Evolutionary conservation across 2,888 invertebrate genomes (phyloP), one percentile per base, ranked within the genome.

Genomic region (Leptarthrus brevirostris): DNA sequence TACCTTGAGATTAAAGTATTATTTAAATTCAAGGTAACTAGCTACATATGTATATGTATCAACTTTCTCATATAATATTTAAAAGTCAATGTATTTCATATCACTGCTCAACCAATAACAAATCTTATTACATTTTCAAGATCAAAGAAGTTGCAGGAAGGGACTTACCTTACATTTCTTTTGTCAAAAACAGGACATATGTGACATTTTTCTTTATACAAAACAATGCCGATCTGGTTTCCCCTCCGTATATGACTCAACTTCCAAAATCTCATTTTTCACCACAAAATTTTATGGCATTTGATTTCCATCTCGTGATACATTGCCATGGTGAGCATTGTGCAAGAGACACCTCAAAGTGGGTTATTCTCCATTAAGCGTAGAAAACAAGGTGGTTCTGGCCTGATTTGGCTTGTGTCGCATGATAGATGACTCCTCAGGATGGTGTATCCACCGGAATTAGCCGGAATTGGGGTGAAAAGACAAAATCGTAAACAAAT

Each of bases 251-350:
- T 22, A 44, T 24, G 52, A 52, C 49, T 69, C 69, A 69, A 69
- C 69, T 52, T 52, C 53, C 16, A 61, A 71, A 73, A 75, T 70
- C 61, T 53, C 61, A 75, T 75, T 75, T 75, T 75, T 70, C 75
- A 73, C 75, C 73, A 73, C 73, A 75, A 73, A 70, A 75, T 73
- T 75, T 75, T 71, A 75, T 75, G 75, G 73, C 58, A 75, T 73
- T 73, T 73, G 75, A 73, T 75, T 75, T 73, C 64, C 40, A 61
- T 73, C 22, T 30, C 18, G 16, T 26, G 73, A 47, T 40, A 47
- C 24, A 49, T 20, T 18, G 12, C 47, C 64, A 52, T 26, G n/a
- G 52, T 18, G 52, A 14, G 8, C 24, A 26, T 24, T 64, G 16
- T 24, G 3, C 40, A 22, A 36, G 36, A 34, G 14, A 24, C 47